These are phyloP conservation scores for Malurus alboscapulatus DNA, from an alignment of 2,113 vertebrate genomes.

Conservation along the genomic window DNA sequence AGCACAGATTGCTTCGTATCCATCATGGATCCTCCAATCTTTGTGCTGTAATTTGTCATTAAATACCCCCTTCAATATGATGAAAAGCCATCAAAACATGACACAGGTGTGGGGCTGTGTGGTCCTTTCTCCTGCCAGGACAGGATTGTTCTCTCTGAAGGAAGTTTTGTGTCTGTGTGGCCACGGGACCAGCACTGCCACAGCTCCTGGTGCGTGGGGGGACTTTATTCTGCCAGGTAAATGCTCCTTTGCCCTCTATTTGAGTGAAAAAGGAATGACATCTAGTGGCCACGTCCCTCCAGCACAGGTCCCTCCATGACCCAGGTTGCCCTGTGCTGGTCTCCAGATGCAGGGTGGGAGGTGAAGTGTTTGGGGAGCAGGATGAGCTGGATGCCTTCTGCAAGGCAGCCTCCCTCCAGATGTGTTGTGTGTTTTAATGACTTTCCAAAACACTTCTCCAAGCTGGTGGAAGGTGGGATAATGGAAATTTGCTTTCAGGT, in stretches of 20 bases:
- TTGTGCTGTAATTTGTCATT: neutral
- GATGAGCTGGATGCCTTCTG: neutral
- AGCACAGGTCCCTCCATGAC: neutral
- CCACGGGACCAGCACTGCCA: neutral
- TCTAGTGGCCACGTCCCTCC: constrained; percentile 44
- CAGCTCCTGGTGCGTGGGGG: neutral
- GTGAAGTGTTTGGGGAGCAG: neutral
- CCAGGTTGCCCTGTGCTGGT: neutral
- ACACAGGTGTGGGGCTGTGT: neutral
- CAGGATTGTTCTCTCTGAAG: neutral
- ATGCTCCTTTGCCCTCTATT: neutral
- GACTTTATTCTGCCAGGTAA: neutral
- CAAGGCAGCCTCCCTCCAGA: neutral
- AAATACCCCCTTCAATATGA: neutral
- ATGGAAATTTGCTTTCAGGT: neutral
- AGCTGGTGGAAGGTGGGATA: neutral
- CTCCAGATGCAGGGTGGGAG: neutral
- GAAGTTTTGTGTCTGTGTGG: neutral
- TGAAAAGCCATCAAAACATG: neutral
- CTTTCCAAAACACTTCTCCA: neutral
- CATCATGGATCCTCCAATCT: fast-evolving
- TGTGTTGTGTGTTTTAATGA: neutral
- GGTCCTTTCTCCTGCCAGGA: neutral
- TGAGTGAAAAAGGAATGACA: constrained; percentile 65
- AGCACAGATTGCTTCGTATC: fast-evolving